These are phyloP conservation scores for Hylaeus volcanicus DNA, from an alignment of 1,140 invertebrate genomes.

Conservation along the genomic window DNA sequence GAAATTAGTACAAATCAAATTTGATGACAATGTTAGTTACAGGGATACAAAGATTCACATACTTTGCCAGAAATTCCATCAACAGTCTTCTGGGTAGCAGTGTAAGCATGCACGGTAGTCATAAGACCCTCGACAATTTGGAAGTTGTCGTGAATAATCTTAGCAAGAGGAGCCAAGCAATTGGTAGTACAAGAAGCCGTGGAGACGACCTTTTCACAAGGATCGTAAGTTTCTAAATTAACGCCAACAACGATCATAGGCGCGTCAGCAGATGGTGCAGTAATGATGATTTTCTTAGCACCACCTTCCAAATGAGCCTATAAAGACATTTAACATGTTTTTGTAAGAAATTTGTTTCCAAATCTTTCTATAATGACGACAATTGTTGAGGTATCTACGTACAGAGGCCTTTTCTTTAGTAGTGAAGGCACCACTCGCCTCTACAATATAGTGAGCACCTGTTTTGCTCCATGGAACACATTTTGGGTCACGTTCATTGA, in stretches of 20 bases:
- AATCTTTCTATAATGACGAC: not conserved
- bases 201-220: slow-evolving; percentile 91
- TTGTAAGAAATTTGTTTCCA: not conserved
- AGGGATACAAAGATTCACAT: not conserved
- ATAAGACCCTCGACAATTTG: slow-evolving; percentile 97
- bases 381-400: slow-evolving; percentile 73
- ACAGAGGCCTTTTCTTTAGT: slow-evolving; percentile 94
- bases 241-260: slow-evolving; percentile 99
- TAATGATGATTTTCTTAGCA: slow-evolving; percentile 98
- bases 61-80: slow-evolving; percentile 97
- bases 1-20: not conserved
- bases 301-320: slow-evolving; percentile 92
- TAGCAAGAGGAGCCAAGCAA: slow-evolving; percentile 98
- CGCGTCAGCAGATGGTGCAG: slow-evolving; percentile 98
- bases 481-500: slow-evolving; percentile 91
- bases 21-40: too few species aligned
- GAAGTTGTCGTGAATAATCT: slow-evolving; percentile 97
- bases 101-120: slow-evolving; percentile 99
- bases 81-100: slow-evolving; percentile 98
- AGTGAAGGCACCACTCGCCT: slow-evolving; percentile 98
- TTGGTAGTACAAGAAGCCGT: slow-evolving; percentile 99
- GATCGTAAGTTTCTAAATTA: slow-evolving; percentile 93
- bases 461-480: slow-evolving; percentile 93
- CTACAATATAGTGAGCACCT: slow-evolving; percentile 96
- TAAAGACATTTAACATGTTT: slow-evolving; percentile 41